Percentiles rank a stretch among this genome's conserved stretches.
phyloP scores from a whole-genome alignment of 2,888 invertebrate species.

The Andrena bucephala region DNA sequence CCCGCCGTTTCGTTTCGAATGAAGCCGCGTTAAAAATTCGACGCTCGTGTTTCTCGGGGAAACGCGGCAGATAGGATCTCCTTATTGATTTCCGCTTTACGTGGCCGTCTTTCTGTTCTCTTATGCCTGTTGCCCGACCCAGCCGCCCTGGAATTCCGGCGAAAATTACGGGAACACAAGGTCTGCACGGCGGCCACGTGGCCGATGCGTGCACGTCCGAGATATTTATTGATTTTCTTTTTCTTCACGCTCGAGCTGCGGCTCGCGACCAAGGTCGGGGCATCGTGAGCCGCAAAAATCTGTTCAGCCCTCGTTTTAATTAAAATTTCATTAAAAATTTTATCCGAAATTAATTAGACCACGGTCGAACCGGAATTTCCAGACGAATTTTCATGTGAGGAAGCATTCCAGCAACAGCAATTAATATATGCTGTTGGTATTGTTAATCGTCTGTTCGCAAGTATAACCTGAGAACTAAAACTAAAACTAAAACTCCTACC shows the following conservation, averaged over 20 bases:
- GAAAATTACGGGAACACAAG: slow-evolving; percentile 40
- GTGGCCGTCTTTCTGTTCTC: slow-evolving; percentile 2
- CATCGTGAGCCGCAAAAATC: slow-evolving; percentile 26
- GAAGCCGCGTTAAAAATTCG: neutral
- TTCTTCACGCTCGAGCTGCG: slow-evolving; percentile 25
- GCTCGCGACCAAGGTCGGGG: slow-evolving; percentile 18
- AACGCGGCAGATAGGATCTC: neutral
- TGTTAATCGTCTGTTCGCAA: too few species aligned
- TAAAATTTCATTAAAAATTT: slow-evolving; percentile 30
- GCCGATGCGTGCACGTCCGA: slow-evolving; percentile 43
- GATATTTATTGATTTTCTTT: slow-evolving; percentile 59
- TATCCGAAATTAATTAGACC: neutral
- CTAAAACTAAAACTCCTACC: too few species aligned
- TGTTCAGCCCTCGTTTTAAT: slow-evolving; percentile 27
- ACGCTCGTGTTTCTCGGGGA: neutral
- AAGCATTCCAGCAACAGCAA: too few species aligned
- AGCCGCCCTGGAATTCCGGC: slow-evolving; percentile 24
- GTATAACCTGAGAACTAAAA: too few species aligned
- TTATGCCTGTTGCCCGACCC: neutral
- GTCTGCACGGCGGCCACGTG: slow-evolving; percentile 14
- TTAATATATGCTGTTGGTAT: too few species aligned
- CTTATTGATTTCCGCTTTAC: slow-evolving; percentile 24
- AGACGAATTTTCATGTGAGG: too few species aligned
- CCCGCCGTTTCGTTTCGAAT: neutral
- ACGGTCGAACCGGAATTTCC: too few species aligned